Percentiles rank a stretch among this genome's conserved stretches.
phyloP scores from a whole-genome alignment of 2,888 invertebrate species.

The Agonum fuliginosum region DNA sequence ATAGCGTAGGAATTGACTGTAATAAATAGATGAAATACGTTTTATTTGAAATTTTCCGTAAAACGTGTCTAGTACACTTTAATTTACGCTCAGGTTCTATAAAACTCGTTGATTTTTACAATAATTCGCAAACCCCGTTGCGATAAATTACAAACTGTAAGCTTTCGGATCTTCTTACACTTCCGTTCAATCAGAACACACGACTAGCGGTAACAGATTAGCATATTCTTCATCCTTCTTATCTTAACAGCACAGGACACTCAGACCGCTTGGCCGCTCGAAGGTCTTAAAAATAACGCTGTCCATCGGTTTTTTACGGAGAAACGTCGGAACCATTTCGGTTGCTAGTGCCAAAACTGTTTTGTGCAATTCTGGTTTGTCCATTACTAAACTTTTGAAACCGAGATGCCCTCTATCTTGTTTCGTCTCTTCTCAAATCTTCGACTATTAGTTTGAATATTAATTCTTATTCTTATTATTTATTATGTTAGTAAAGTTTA shows the following conservation, averaged over 20 bases:
- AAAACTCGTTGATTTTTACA: neutral
- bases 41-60: conserved; percentile 10
- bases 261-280: conserved; percentile 12
- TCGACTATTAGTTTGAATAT: too few species aligned
- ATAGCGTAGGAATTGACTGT: neutral
- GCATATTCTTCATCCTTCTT: conserved; percentile 56
- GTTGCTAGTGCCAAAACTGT: neutral
- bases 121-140: conserved; percentile 11
- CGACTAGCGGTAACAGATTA: conserved; percentile 35
- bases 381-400: neutral
- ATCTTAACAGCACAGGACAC: conserved; percentile 48
- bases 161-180: neutral
- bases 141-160: conserved; percentile 33
- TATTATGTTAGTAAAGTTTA: too few species aligned
- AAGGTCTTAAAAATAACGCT: conserved; percentile 48
- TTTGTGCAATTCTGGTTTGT: neutral
- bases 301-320: conserved; percentile 36
- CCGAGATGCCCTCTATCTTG: neutral
- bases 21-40: conserved; percentile 14
- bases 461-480: too few species aligned
- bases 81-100: neutral
- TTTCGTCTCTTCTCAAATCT: too few species aligned
- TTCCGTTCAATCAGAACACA: conserved; percentile 12
- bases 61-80: conserved; percentile 27
- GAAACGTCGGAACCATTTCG: conserved; percentile 10